Conservation (phyloP, 2,113 vertebrate genomes). For the Forbesichthys agassizii region DNA sequence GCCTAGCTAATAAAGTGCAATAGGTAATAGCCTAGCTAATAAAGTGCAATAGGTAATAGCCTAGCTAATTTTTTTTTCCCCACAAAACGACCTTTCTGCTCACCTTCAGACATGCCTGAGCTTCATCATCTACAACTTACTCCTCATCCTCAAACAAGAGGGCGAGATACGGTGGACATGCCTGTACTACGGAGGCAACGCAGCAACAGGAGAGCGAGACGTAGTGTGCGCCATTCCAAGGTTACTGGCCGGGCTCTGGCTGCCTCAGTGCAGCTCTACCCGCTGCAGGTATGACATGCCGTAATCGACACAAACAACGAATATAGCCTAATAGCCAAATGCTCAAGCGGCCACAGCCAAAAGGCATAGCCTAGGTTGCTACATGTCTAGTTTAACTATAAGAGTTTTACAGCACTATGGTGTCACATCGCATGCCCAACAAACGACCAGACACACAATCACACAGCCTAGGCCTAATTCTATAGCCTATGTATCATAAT, state of each 20-base stretch:
- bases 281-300: conserved; percentile 50
- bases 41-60: too few relatives aligned
- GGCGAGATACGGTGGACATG: conserved; percentile 9
- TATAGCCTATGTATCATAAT: conserved; percentile 20
- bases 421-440: not conserved
- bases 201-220: not conserved
- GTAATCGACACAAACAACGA: conserved; percentile 38
- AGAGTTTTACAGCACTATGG: not conserved
- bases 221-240: conserved; percentile 69
- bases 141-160: conserved; percentile 14
- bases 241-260: conserved; percentile 65
- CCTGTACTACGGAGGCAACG: conserved; percentile 2
- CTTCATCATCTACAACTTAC: conserved; percentile 19
- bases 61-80: conserved; percentile 44
- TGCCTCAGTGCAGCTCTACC: conserved; percentile 23
- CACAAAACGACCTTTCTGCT: conserved; percentile 77
- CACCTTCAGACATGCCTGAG: conserved; percentile 73
- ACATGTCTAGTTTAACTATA: not conserved
- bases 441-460: not conserved
- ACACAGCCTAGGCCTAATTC: not conserved
- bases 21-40: too few relatives aligned
- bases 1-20: too few relatives aligned
- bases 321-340: not conserved
- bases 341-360: not conserved
- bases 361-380: conserved; percentile 1